Evolutionary conservation across 2,113 vertebrate species (phyloP).

Genomic region (Aegithalos caudatus): DNA sequence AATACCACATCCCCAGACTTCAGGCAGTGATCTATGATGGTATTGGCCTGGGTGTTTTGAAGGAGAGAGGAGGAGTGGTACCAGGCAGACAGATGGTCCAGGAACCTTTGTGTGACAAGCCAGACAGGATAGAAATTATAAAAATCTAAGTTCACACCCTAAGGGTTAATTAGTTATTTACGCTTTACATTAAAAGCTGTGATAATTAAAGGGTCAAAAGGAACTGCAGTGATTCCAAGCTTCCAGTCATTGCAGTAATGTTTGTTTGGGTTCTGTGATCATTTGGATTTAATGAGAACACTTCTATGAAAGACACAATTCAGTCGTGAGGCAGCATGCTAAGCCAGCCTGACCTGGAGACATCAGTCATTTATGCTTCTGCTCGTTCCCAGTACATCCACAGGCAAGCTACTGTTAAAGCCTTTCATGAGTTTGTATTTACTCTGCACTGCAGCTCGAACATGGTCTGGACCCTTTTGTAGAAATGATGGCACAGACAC

Average conservation of each 20-base stretch:
- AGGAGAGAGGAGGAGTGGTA: neutral
- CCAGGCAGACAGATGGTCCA: neutral
- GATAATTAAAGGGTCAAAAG: neutral
- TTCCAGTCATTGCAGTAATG: neutral
- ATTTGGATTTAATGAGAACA: conserved; percentile 17
- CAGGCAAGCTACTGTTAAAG: neutral
- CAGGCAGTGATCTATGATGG: neutral
- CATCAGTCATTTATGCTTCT: neutral
- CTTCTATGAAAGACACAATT: conserved; percentile 42
- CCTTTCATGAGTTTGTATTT: neutral
- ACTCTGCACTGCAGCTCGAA: neutral
- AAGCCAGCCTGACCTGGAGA: neutral
- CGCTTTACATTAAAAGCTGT: neutral
- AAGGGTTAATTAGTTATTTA: neutral
- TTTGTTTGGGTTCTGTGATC: neutral
- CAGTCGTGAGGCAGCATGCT: fast-evolving
- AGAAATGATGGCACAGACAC: neutral
- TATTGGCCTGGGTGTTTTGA: neutral
- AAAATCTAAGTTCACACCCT: neutral
- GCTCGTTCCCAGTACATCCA: neutral
- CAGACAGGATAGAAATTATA: neutral
- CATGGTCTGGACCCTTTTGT: neutral
- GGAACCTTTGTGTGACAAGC: neutral
- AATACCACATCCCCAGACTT: fast-evolving
- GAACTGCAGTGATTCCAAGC: neutral